These are phyloP conservation scores for Amphilophus citrinellus DNA, from an alignment of 2,113 vertebrate genomes.

Conservation along the genomic window DNA sequence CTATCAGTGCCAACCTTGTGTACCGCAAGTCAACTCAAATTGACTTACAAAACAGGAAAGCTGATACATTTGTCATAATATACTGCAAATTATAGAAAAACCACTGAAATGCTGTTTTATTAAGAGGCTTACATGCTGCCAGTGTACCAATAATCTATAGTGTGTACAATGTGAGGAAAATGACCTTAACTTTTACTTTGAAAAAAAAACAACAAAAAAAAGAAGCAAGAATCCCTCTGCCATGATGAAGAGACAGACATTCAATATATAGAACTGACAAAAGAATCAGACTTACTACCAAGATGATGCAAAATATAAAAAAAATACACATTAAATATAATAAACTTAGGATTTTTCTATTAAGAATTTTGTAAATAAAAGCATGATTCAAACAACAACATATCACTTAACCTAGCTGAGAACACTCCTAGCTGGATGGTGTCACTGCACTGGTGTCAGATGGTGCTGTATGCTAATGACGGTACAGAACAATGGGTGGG, in stretches of 20 bases:
- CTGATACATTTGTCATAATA: neutral
- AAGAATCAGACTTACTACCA: neutral
- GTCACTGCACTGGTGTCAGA: constrained; percentile 45
- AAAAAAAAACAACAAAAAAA: neutral
- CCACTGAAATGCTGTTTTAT: neutral
- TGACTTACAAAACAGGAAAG: neutral
- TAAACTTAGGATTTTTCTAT: neutral
- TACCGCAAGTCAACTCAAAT: neutral
- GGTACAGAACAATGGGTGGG: constrained; percentile 56
- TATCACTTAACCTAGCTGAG: neutral
- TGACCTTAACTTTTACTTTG: neutral
- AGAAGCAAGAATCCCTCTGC: neutral
- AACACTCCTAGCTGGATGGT: neutral
- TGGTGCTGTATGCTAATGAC: constrained; percentile 55
- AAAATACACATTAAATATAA: neutral
- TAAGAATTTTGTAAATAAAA: neutral
- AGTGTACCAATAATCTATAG: neutral
- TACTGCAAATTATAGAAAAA: neutral
- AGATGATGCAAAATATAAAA: neutral
- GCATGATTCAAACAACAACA: neutral
- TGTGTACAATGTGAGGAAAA: neutral
- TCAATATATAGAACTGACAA: neutral
- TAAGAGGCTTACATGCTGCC: neutral
- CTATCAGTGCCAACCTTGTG: neutral
- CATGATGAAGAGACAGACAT: neutral